phyloP scores from a whole-genome alignment of 2,113 vertebrate species.

The Montifringilla adamsi region DNA sequence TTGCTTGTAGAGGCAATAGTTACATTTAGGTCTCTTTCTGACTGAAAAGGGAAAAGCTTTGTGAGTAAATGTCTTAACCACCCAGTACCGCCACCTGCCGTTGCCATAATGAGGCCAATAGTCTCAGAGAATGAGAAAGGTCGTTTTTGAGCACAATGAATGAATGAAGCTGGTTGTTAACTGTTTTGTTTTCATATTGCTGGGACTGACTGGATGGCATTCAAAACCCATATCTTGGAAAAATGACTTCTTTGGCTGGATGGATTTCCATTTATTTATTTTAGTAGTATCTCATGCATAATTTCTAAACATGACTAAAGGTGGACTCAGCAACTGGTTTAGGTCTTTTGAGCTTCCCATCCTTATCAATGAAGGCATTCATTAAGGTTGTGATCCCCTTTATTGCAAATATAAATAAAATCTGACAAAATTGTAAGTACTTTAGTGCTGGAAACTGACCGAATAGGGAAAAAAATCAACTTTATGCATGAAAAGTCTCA shows the following conservation, averaged over 20 bases:
- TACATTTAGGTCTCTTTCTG: background rate
- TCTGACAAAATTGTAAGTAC: slow-evolving; percentile 62
- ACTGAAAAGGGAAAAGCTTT: fast-evolving
- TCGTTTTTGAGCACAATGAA: background rate
- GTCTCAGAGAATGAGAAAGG: background rate
- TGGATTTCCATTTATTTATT: background rate
- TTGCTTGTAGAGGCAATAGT: background rate
- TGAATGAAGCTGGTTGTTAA: slow-evolving; percentile 9
- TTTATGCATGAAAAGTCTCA: slow-evolving; percentile 76
- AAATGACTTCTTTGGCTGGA: background rate
- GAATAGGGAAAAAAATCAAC: slow-evolving; percentile 71
- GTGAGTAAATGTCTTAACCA: background rate
- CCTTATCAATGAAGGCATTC: slow-evolving; percentile 61
- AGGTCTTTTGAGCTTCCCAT: slow-evolving; percentile 45
- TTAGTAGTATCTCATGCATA: background rate
- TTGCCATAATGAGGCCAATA: background rate
- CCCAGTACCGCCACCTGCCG: background rate
- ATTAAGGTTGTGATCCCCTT: slow-evolving; percentile 45
- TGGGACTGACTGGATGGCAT: background rate
- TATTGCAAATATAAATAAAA: slow-evolving; percentile 70
- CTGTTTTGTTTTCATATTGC: background rate
- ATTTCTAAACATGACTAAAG: background rate
- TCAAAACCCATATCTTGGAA: background rate
- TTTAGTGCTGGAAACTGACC: slow-evolving; percentile 58
- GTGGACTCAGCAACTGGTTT: background rate